Conservation (phyloP, 1,140 invertebrate genomes). For the Rhopalosiphum padi region DNA sequence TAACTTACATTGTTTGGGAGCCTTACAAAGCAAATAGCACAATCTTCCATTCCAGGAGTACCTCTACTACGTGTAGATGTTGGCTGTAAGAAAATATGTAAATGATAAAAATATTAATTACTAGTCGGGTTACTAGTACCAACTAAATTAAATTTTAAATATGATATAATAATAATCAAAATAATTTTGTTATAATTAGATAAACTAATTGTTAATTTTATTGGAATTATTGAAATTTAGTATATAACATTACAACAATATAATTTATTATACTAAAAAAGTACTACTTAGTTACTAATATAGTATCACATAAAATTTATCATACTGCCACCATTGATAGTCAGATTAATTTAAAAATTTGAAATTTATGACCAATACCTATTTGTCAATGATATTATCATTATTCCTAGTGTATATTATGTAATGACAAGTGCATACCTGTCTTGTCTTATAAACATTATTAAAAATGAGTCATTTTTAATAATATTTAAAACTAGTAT, state of each 20-base stretch:
- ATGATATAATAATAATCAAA: neutral
- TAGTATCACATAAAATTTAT: no score
- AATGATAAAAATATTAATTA: neutral
- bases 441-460: no score
- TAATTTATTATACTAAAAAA: neutral
- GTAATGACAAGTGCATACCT: no score
- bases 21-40: constrained; percentile 90
- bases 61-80: constrained; percentile 52
- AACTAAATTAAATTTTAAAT: neutral
- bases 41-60: constrained; percentile 75
- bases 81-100: constrained; percentile 58
- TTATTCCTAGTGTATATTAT: no score
- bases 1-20: constrained; percentile 80
- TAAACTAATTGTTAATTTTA: neutral
- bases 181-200: neutral
- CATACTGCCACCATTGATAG: no score
- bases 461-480: neutral
- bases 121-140: no score
- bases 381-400: no score
- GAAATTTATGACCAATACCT: no score
- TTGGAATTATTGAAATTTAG: neutral
- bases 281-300: neutral
- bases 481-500: neutral
- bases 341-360: no score
- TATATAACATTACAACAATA: neutral